Evolutionary conservation across 1,140 invertebrate species (phyloP), one percentile per base, ranked within the genome.

Genomic region (Drosophila dunni): DNA sequence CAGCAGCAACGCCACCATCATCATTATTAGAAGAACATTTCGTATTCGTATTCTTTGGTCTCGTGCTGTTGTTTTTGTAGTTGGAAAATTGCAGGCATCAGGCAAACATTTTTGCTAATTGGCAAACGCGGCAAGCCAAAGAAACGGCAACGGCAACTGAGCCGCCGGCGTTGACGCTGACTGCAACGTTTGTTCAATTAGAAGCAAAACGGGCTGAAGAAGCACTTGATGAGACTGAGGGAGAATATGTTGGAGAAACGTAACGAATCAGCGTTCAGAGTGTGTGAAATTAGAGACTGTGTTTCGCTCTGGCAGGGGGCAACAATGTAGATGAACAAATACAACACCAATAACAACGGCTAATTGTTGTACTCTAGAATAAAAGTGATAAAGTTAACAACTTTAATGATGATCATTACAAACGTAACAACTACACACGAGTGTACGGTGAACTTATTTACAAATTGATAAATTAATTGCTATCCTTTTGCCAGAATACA

Each of bases 131-230:
- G 56, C 65, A 63, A 61, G 10, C 48, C 42, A 69, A 63, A 61
- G 51, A 57, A 57, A 70, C 42, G 24, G 36, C 58, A 57, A 70
- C 42, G 24, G 36, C 58, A 69, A 44, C 56, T 54, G 20, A 40
- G 64, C 46, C 40, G 70, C 40, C 33, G 61, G 29, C 57, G 29
- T 20, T 24, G 53, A 33, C 62, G 33, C 24, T 38, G 57, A 38
- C 58, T 24, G 60, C 67, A 33, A 63, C 71, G 68, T 79, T 79
- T 86, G 61, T 82, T 79, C 83, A 86, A 88, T 86, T 88, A 88
- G 79, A 88, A 88, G 66, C 79, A 48, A 77, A 79, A 66, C 46
- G 45, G 33, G 15, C 57, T 66, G 60, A 70, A 60, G 50, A 56
- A 44, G 51, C 50, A 51, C 20, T 46, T 44, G 42, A 57, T n/a